Base-by-base conservation (phyloP, 2,888 invertebrate species). In the Athalia circularis region DNA sequence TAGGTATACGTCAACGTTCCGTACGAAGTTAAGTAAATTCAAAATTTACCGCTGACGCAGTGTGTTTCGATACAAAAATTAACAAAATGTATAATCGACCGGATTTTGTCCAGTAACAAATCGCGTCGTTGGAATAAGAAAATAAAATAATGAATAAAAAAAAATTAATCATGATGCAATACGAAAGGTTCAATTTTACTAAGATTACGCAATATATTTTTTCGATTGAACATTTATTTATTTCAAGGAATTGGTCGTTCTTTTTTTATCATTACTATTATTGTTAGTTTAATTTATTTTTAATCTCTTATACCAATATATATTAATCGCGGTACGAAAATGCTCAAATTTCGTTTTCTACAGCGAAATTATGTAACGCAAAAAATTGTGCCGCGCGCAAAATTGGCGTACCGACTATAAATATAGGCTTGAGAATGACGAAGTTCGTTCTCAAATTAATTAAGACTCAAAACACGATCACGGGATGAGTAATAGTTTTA, bases 211-310 rank as follows among this genome's bases (percentile, higher is more conserved):
- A 29, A 29, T 29, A 29, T 29, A 29, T 29, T 29, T 29, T 29
- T 29, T 29, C 29, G 29, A 29, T 29, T 29, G 29, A 15, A 43
- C 9, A 64, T 64, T 64, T 64, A 64, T 64, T 64, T 64, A 64
- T 64, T 45, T 45, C n/a, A 45, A 43, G 5, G 43, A 6, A 9
- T 62, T 3, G 29, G 15, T 62, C 62, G 62, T 43, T 7, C 9
- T 8, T 62, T 29, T 62, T 62, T 13, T 62, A 29, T 8, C 13
- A 29, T 29, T 62, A 4, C 29, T 29, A 29, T 29, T 29, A 29
- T 2, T 29, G 29, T 29, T 29, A 29, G 29, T 29, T 29, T 29
- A 29, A 29, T 29, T 29, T 29, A 29, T 29, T 29, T 29, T 29
- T 29, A 29, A 29, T 29, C 2, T 29, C 29, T 29, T 29, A 29